These are phyloP conservation scores for Armadillidium nasatum DNA, from an alignment of 1,140 invertebrate genomes.

Conservation along the genomic window DNA sequence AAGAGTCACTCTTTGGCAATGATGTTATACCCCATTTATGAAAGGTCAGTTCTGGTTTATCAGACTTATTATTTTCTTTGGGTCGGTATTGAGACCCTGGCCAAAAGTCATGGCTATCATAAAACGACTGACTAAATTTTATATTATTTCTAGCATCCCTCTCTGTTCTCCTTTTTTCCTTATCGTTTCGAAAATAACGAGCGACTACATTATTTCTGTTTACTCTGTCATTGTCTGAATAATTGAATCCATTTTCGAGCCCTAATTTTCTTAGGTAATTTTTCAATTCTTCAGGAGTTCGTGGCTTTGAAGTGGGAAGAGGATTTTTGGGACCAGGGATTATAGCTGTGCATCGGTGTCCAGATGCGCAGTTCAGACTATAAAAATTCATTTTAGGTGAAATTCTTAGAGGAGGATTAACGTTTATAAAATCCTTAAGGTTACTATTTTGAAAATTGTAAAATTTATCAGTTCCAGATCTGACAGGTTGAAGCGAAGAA, in stretches of 20 bases:
- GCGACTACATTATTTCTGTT: background rate
- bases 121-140: background rate
- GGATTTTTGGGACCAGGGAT: background rate
- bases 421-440: background rate
- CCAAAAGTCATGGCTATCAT: background rate
- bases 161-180: background rate
- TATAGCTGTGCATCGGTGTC: background rate
- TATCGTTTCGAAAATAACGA: background rate
- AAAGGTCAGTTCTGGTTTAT: background rate
- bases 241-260: background rate
- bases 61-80: background rate
- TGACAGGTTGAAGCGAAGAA: background rate
- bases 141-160: background rate
- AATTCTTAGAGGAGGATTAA: background rate
- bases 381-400: background rate
- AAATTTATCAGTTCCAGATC: background rate
- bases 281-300: background rate
- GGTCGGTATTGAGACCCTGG: background rate
- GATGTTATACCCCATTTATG: background rate
- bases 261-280: background rate
- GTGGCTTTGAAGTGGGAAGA: background rate
- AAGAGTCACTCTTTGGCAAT: background rate
- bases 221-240: background rate
- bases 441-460: constrained; percentile 5
- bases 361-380: background rate